Evolutionary conservation across 2,797 vertebrate species (phyloP).

Genomic region (Chelon labrosus): DNA sequence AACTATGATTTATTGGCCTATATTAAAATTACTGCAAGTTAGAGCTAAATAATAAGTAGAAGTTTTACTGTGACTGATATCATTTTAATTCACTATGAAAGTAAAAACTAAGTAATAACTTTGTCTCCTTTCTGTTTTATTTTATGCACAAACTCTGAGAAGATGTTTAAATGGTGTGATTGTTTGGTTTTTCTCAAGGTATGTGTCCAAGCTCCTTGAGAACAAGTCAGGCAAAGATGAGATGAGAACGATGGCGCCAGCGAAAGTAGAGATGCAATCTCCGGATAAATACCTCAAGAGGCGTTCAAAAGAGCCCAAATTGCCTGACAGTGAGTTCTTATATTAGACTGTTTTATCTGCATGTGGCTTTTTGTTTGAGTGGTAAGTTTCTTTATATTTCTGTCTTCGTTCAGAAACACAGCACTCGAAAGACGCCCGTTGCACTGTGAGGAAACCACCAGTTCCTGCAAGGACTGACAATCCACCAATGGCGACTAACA

Average conservation of each 20-base stretch:
- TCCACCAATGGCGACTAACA: conserved; percentile 82
- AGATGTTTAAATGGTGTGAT: too few species aligned
- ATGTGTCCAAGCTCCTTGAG: conserved; percentile 86
- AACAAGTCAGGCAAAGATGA: conserved; percentile 79
- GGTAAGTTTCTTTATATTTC: not conserved
- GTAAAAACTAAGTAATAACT: too few species aligned
- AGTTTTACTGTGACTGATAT: too few species aligned
- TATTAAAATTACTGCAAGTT: too few species aligned
- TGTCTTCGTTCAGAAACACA: conserved; percentile 78
- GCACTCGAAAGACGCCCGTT: conserved; percentile 48
- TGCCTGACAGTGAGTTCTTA: conserved; percentile 85
- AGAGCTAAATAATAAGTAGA: too few species aligned
- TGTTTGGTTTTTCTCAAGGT: conserved; percentile 78
- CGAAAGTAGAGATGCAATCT: too few species aligned
- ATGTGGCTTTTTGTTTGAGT: not conserved
- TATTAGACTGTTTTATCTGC: fast-evolving
- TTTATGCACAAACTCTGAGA: too few species aligned
- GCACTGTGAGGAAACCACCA: conserved; percentile 76
- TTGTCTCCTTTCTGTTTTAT: too few species aligned
- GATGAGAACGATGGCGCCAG: too few species aligned
- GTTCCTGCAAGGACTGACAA: conserved; percentile 52
- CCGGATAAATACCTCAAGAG: conserved; percentile 90
- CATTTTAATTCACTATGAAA: too few species aligned
- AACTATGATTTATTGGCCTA: too few species aligned
- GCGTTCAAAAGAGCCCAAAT: conserved; percentile 87